Evolutionary conservation across 2,888 invertebrate species (phyloP).

Genomic region (Iphiclides podalirius): DNA sequence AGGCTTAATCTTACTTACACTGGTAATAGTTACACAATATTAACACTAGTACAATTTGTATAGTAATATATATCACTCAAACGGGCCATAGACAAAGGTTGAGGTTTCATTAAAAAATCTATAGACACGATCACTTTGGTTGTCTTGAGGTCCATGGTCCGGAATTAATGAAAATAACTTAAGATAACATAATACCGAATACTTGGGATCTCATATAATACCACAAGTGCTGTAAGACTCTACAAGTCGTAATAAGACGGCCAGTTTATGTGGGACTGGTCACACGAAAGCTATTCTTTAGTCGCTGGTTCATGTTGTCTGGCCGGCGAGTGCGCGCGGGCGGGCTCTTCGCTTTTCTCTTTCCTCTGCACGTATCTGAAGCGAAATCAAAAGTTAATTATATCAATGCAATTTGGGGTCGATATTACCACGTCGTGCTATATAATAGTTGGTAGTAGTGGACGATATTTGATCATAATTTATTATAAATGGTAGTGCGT

Average conservation of each 20-base stretch:
- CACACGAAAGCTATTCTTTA: conserved; percentile 13
- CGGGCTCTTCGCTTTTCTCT: conserved; percentile 46
- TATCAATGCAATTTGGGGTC: conserved; percentile 7
- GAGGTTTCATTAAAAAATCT: neutral
- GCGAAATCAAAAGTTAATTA: neutral
- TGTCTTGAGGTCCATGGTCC: conserved; percentile 14
- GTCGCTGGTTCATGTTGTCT: conserved; percentile 34
- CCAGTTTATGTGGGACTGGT: neutral
- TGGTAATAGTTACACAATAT: conserved; percentile 15
- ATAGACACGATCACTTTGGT: conserved; percentile 13
- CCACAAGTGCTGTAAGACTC: neutral
- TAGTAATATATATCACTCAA: conserved; percentile 23
- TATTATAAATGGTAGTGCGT: no score
- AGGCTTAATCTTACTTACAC: conserved; percentile 7
- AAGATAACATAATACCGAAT: conserved; percentile 13
- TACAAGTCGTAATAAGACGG: neutral
- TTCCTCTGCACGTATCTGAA: conserved; percentile 55
- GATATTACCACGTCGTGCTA: no score
- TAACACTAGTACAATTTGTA: conserved; percentile 15
- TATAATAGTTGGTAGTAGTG: no score
- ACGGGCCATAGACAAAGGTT: conserved; percentile 11
- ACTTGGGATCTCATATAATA: neutral
- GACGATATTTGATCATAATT: no score
- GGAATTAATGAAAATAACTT: conserved; percentile 5
- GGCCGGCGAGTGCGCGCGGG: conserved; percentile 58